Conservation (phyloP, 2,797 vertebrate species). For the Phoebastria nigripes region DNA sequence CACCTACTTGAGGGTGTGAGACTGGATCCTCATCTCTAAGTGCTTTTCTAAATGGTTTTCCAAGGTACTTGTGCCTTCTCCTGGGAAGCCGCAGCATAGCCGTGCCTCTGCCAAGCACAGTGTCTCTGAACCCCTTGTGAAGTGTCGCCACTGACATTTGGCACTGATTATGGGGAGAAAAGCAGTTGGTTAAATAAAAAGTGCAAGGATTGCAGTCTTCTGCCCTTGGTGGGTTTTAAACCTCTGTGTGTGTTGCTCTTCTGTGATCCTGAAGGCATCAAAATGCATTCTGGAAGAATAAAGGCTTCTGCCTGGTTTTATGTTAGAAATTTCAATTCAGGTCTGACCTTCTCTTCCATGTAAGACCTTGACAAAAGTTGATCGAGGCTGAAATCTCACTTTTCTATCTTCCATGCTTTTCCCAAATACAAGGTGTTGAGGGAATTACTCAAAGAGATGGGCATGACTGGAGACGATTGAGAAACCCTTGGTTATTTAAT, state of each 20-base stretch:
- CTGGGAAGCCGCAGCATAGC: fast-evolving
- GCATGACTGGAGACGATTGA: neutral
- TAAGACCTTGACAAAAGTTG: neutral
- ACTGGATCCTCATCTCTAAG: neutral
- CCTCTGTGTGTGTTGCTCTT: fast-evolving
- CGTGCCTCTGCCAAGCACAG: neutral
- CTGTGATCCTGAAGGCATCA: neutral
- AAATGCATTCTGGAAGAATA: neutral
- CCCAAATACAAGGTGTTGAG: neutral
- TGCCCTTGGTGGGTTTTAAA: neutral
- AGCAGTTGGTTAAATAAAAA: neutral
- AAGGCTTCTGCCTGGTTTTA: neutral
- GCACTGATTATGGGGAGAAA: neutral
- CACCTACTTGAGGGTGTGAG: neutral
- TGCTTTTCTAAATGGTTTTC: neutral
- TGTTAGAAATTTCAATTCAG: neutral
- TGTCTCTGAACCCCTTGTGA: neutral
- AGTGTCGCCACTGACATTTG: neutral
- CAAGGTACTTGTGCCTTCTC: neutral
- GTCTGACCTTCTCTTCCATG: neutral
- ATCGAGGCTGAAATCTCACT: neutral
- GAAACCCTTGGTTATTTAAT: neutral
- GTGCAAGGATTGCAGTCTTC: neutral
- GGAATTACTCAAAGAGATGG: neutral
- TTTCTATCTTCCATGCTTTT: neutral